phyloP scores from a whole-genome alignment of 2,113 vertebrate species.

The Bos indicus region DNA sequence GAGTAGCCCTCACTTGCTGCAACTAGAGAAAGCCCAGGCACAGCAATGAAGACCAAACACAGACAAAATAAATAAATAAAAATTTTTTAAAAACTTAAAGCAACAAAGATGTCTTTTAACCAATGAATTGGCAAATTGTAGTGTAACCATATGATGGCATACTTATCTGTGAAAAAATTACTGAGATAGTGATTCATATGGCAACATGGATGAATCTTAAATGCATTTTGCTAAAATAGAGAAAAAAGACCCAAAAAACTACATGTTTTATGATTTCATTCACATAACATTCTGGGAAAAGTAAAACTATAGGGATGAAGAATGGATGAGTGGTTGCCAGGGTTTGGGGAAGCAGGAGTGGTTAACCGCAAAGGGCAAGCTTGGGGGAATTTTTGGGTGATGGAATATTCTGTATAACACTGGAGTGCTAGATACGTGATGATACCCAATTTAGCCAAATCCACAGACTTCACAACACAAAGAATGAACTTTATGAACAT shows the following conservation, averaged over 20 bases:
- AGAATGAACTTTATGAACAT: neutral
- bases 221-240: neutral
- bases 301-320: neutral
- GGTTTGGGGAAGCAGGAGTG: neutral
- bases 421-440: neutral
- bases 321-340: neutral
- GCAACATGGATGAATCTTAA: neutral
- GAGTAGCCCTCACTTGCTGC: neutral
- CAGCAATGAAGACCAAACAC: neutral
- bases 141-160: neutral
- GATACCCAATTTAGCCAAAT: neutral
- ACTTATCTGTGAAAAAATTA: neutral
- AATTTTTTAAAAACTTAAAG: neutral
- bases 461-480: neutral
- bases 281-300: neutral
- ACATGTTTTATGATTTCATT: neutral
- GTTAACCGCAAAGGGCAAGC: neutral
- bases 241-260: neutral
- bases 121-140: neutral
- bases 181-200: neutral
- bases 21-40: neutral
- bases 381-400: neutral
- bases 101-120: neutral
- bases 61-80: neutral
- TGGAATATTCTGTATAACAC: neutral